Conservation (phyloP, 2,888 invertebrate genomes). For the Protonemura montana region DNA sequence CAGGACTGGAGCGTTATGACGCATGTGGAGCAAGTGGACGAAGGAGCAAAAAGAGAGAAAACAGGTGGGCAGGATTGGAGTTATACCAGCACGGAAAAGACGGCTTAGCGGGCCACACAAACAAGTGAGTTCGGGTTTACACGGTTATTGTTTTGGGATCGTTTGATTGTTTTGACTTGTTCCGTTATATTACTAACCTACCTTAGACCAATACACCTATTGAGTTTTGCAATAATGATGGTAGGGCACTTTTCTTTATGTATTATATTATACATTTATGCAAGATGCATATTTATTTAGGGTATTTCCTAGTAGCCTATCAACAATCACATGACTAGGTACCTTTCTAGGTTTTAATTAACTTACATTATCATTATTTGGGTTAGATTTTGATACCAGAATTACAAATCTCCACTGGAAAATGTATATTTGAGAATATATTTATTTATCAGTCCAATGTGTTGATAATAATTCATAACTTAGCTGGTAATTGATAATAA, state of each 20-base stretch:
- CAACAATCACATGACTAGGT: too few relatives aligned
- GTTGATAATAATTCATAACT: neutral
- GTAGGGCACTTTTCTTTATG: neutral
- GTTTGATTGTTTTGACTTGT: neutral
- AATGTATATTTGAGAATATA: neutral
- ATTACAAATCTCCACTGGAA: neutral
- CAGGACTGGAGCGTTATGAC: neutral
- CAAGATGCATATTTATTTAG: neutral
- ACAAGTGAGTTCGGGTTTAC: neutral
- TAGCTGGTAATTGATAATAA: neutral
- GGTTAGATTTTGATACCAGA: neutral
- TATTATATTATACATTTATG: neutral
- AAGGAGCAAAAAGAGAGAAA: neutral
- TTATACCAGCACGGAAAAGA: neutral
- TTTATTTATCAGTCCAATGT: neutral
- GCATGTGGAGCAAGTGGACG: neutral
- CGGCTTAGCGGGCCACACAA: neutral
- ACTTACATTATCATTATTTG: neutral
- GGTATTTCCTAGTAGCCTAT: neutral
- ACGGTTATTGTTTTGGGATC: too few relatives aligned
- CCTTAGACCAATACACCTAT: too few relatives aligned
- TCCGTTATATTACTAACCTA: neutral
- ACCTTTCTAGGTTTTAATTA: neutral
- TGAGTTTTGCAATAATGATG: neutral
- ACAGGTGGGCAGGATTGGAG: neutral